These are phyloP conservation scores for Drosophila niveifrons DNA, from an alignment of 2,888 invertebrate genomes.

Conservation along the genomic window DNA sequence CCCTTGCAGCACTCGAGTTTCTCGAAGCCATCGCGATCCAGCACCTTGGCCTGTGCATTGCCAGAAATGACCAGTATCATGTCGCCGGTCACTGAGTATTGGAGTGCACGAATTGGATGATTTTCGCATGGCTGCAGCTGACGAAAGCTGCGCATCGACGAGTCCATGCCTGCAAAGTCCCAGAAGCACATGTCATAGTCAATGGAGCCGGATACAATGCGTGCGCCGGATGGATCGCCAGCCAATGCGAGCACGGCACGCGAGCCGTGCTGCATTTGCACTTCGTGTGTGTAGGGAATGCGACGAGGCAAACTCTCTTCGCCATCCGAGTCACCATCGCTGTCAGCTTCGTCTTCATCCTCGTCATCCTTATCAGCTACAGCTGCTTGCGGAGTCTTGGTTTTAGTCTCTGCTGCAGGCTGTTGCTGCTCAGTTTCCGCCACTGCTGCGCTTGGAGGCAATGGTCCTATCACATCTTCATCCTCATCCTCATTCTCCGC, in stretches of 20 bases:
- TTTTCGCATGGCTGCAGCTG: slow-evolving; percentile 97
- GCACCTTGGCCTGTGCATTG: slow-evolving; percentile 95
- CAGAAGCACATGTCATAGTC: slow-evolving; percentile 99
- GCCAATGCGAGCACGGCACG: slow-evolving; percentile 96
- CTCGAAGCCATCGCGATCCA: slow-evolving; percentile 97
- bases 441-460: slow-evolving; percentile 59
- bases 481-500: slow-evolving; percentile 58
- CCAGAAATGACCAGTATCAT: slow-evolving; percentile 96
- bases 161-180: slow-evolving; percentile 99
- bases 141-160: slow-evolving; percentile 95
- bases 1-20: slow-evolving; percentile 97
- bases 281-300: slow-evolving; percentile 92
- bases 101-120: slow-evolving; percentile 94
- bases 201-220: slow-evolving; percentile 94
- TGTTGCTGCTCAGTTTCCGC: background rate
- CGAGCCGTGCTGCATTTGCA: slow-evolving; percentile 94
- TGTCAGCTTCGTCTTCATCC: slow-evolving; percentile 55
- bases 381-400: background rate
- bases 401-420: background rate
- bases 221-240: slow-evolving; percentile 97
- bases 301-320: slow-evolving; percentile 85
- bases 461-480: slow-evolving; percentile 79
- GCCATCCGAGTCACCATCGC: slow-evolving; percentile 86
- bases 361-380: slow-evolving; percentile 9
- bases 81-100: slow-evolving; percentile 98